Conservation (phyloP, 2,113 vertebrate genomes). For the Odocoileus hemionus region DNA sequence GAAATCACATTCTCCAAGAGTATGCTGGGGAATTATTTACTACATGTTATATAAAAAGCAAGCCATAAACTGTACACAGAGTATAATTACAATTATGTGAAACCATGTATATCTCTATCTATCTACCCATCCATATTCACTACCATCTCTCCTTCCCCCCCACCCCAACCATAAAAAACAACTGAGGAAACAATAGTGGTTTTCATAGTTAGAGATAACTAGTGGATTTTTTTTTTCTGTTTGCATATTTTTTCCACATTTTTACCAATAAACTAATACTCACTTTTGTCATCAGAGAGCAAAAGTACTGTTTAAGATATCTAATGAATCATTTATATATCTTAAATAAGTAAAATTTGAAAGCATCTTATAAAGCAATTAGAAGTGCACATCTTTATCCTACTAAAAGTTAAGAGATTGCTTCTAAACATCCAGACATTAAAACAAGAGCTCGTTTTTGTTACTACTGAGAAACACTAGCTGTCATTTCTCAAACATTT, state of each 20-base stretch:
- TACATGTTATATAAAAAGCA: not conserved
- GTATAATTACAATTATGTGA: not conserved
- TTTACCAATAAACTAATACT: not conserved
- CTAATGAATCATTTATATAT: not conserved
- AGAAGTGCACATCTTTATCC: not conserved
- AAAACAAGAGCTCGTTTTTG: constrained; percentile 2
- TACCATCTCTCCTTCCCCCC: accelerated
- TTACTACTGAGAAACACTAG: not conserved
- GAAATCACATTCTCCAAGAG: not conserved
- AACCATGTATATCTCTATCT: not conserved
- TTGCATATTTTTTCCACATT: not conserved
- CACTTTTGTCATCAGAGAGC: constrained; percentile 3
- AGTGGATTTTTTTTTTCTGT: not conserved
- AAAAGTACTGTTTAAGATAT: constrained; percentile 26
- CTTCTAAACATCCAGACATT: constrained; percentile 8
- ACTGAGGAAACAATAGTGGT: not conserved
- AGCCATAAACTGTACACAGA: not conserved
- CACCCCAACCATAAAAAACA: not conserved
- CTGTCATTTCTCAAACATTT: constrained; percentile 43
- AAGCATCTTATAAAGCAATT: not conserved
- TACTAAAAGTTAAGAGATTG: not conserved
- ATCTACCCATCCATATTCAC: not conserved
- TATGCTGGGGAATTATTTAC: not conserved
- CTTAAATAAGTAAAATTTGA: constrained; percentile 26
- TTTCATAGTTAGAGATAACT: not conserved